phyloP scores from a whole-genome alignment of 37 sponge, comb jelly and placozoan species.

The Cladorhizidae sp. region DNA sequence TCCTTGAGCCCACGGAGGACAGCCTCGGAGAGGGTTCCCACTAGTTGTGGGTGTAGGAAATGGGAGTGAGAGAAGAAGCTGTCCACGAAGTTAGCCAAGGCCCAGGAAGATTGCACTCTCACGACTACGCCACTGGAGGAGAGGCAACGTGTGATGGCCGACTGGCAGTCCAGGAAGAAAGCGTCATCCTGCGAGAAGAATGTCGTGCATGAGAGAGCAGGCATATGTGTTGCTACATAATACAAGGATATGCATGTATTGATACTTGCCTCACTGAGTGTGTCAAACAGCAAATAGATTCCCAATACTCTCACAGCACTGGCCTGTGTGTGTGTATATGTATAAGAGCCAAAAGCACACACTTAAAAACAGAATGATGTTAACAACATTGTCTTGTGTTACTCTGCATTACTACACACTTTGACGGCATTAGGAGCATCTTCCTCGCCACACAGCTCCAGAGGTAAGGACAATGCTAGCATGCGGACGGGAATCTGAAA shows the following conservation, averaged over 20 bases:
- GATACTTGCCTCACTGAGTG: constrained; percentile 15
- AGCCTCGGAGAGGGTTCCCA: constrained; percentile 12
- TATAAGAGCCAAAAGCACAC: too few species aligned
- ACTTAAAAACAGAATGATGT: too few species aligned
- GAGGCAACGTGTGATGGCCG: constrained; percentile 22
- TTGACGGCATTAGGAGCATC: constrained; percentile 14
- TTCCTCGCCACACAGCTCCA: constrained; percentile 46
- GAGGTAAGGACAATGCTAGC: constrained; percentile 38
- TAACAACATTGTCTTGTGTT: neutral
- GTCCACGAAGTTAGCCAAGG: constrained; percentile 61
- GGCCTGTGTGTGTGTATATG: constrained; percentile 26
- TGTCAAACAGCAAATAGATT: constrained; percentile 29
- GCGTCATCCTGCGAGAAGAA: constrained; percentile 14
- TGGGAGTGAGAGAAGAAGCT: neutral
- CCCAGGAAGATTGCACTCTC: constrained; percentile 63
- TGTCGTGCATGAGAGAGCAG: neutral
- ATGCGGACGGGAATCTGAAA: constrained; percentile 16
- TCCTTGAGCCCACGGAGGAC: constrained; percentile 17
- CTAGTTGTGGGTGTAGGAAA: neutral
- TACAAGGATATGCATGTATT: neutral
- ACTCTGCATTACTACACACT: constrained; percentile 14
- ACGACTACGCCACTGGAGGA: neutral
- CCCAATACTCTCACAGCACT: constrained; percentile 57
- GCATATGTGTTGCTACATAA: neutral
- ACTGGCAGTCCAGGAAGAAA: constrained; percentile 44